phyloP scores from a whole-genome alignment of 2,113 vertebrate species.

The Carassius auratus region DNA sequence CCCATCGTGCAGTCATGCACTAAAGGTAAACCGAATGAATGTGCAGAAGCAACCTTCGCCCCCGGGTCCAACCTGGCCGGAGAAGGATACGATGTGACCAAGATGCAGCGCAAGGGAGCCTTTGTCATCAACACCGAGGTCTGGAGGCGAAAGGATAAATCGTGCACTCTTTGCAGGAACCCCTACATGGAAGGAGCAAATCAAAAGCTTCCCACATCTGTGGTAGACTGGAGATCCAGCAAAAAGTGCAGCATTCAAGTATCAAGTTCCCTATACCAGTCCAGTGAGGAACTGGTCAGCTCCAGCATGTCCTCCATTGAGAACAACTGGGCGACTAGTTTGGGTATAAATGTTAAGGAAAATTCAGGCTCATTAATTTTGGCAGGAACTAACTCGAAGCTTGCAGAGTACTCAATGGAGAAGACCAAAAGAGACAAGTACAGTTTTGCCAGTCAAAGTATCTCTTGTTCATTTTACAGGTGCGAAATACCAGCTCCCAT shows the following conservation, averaged over 20 bases:
- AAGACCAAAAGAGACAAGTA: conserved; percentile 79
- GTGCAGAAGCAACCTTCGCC: conserved; percentile 66
- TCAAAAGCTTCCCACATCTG: conserved; percentile 78
- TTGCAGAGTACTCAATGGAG: conserved; percentile 73
- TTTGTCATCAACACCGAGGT: conserved; percentile 71
- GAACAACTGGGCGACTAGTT: conserved; percentile 75
- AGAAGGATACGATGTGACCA: conserved; percentile 78
- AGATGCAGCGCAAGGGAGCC: conserved; percentile 72
- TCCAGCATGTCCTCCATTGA: conserved; percentile 61
- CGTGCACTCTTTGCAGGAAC: conserved; percentile 80
- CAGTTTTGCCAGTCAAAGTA: conserved; percentile 74
- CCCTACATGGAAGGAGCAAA: conserved; percentile 58
- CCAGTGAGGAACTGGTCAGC: conserved; percentile 70
- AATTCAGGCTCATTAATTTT: conserved; percentile 45
- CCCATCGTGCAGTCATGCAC: conserved; percentile 55
- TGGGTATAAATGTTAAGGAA: conserved; percentile 35
- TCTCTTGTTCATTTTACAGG: conserved; percentile 81
- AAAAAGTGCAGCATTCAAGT: conserved; percentile 70
- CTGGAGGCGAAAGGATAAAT: conserved; percentile 71
- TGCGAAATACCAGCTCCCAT: conserved; percentile 50
- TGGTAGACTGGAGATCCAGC: conserved; percentile 77
- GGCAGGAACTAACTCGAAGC: conserved; percentile 74
- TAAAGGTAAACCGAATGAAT: conserved; percentile 62
- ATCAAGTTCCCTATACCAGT: conserved; percentile 63
- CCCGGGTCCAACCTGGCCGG: conserved; percentile 74